Conservation (phyloP, 2,888 invertebrate species). For the Teleogryllus oceanicus region DNA sequence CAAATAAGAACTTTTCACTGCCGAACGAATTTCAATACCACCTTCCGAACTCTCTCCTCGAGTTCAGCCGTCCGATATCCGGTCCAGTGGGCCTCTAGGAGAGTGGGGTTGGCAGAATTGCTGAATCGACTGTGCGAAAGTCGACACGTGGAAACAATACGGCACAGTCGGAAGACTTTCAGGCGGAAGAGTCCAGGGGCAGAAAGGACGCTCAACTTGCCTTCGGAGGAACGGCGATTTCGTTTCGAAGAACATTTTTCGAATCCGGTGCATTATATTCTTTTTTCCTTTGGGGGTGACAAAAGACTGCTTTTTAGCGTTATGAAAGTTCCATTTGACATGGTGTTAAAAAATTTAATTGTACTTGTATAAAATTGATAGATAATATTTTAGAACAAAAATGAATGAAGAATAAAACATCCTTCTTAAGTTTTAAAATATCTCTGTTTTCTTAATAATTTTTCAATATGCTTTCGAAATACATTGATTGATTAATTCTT, state of each 20-base stretch:
- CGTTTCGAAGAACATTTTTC: not conserved
- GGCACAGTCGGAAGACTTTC: not conserved
- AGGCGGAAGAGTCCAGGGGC: not conserved
- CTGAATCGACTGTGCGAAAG: no score
- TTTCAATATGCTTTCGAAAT: no score
- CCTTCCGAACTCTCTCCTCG: not conserved
- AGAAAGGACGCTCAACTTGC: not conserved
- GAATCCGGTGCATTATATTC: not conserved
- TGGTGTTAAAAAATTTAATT: no score
- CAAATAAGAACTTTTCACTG: not conserved
- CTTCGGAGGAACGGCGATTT: not conserved
- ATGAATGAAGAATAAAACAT: no score
- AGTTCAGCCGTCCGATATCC: not conserved
- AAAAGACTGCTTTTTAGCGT: no score
- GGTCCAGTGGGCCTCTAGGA: not conserved
- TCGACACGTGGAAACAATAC: constrained; percentile 3
- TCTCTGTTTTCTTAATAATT: no score
- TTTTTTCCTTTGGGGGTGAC: no score
- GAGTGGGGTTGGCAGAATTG: not conserved
- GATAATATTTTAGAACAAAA: no score
- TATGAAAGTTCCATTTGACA: no score
- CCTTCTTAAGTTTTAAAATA: no score
- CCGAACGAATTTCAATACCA: not conserved
- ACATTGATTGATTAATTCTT: no score
- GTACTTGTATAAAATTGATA: no score